Base-by-base conservation (phyloP, 1,140 invertebrate species). In the Notospermus geniculatus region DNA sequence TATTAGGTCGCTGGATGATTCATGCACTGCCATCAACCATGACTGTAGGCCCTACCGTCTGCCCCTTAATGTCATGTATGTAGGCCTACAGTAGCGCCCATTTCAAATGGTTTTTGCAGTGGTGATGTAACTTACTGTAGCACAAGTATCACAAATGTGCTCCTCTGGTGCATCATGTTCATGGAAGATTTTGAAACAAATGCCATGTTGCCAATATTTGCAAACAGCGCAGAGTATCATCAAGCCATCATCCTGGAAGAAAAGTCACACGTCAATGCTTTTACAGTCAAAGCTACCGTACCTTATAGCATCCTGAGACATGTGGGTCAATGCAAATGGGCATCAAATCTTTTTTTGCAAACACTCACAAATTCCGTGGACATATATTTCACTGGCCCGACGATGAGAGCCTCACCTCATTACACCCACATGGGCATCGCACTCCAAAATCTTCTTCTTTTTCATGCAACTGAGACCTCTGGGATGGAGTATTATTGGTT, bases 171-270 rank as follows among this genome's bases (percentile, higher is more conserved):
- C 77, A 22, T 76, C 70, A 32, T 71, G 61, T 64, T 79, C 74
- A 46, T 68, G 58, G 15, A 68, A 54, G 28, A 81, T 72, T 13
- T 65, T 53, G 62, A 78, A 81, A 60, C 79, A 81, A 1, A 79
- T 64, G 29, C 72, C 78, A 74, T 81, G 79, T 59, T 80, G 78
- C 79, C 79, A 81, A 28, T 64, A 68, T 32, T 75, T 76, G 59
- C 79, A 81, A 0, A 65, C 58, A 28, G 69, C 71, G 71, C 79
- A 81, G 52, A 78, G 61, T 17, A 81, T 71, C 79, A 81, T 81
- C 68, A 81, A 62, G 2, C 78, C 79, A 71, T 79, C 77, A 71
- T 80, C 78, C 78, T 80, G 60, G 36, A 69, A 62, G 32, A 28
- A 54, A 57, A 56, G 60, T n/a, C 36, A 54, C 32, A 5, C 4